These are phyloP conservation scores for Cotesia congregata DNA, from an alignment of 2,888 invertebrate species.

Conservation along the genomic window DNA sequence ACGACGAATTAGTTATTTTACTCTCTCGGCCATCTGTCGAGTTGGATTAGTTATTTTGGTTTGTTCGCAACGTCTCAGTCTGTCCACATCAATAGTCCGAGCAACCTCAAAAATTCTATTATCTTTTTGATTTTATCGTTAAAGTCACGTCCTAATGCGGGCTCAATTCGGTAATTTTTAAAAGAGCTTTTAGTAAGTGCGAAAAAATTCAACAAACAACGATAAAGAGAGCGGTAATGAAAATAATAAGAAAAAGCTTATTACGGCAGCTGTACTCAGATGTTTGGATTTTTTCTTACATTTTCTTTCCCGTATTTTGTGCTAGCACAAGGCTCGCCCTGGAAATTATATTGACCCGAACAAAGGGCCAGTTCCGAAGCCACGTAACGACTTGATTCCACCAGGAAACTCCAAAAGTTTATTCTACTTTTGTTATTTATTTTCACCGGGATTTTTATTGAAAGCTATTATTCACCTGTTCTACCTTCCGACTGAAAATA, in stretches of 20 bases:
- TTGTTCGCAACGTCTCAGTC: background rate
- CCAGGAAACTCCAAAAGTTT: conserved; percentile 31
- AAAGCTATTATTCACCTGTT: background rate
- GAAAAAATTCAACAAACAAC: background rate
- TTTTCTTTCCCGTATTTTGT: background rate
- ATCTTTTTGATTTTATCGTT: background rate
- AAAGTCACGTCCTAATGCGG: background rate
- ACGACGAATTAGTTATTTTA: conserved; percentile 46
- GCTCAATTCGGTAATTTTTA: background rate
- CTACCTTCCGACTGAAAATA: no score
- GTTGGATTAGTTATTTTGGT: background rate
- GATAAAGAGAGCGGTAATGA: conserved; percentile 17
- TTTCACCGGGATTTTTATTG: background rate
- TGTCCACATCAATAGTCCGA: background rate
- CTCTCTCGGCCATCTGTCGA: background rate
- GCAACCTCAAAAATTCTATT: background rate
- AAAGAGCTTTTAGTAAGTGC: conserved; percentile 10
- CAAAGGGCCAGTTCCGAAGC: conserved; percentile 34
- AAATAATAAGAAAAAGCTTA: conserved; percentile 16
- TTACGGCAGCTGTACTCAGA: conserved; percentile 19
- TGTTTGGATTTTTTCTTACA: conserved; percentile 13
- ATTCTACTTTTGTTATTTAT: conserved; percentile 12
- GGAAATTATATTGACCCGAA: conserved; percentile 33
- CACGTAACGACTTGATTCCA: conserved; percentile 32
- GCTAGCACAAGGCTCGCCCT: background rate